phyloP scores from a whole-genome alignment of 2,113 vertebrate genomes.

The Planiliza haematocheilus region DNA sequence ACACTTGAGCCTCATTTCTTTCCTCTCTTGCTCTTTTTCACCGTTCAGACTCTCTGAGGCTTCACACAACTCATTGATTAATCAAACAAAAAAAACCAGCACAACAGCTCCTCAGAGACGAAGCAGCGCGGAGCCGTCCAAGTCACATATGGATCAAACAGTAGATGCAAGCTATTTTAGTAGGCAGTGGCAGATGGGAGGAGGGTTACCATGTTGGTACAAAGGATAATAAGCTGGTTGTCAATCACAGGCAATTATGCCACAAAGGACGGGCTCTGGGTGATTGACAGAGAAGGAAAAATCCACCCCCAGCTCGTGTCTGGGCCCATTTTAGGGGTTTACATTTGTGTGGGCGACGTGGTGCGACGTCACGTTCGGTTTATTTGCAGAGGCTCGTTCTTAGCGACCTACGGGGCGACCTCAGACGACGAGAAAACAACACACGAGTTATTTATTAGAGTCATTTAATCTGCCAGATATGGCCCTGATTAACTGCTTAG shows the following conservation, averaged over 20 bases:
- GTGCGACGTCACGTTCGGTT: slow-evolving; percentile 14
- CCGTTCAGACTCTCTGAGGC: too few relatives aligned
- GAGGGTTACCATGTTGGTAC: slow-evolving; percentile 49
- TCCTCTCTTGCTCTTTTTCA: too few relatives aligned
- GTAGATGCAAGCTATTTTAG: slow-evolving; percentile 48
- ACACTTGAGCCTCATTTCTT: too few relatives aligned
- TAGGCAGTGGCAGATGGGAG: slow-evolving; percentile 60
- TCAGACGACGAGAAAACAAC: not conserved
- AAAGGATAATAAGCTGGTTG: slow-evolving; percentile 58
- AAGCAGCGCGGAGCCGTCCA: slow-evolving; percentile 12
- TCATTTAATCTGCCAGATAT: not conserved
- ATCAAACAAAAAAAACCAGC: not conserved
- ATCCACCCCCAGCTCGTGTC: slow-evolving; percentile 41
- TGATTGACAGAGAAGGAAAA: slow-evolving; percentile 43
- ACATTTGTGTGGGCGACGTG: not conserved
- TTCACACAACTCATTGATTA: not conserved
- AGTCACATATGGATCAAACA: slow-evolving; percentile 51
- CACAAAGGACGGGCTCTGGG: slow-evolving; percentile 22
- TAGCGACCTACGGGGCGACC: too few relatives aligned
- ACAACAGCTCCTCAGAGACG: not conserved
- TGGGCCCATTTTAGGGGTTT: slow-evolving; percentile 10
- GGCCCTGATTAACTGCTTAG: too few relatives aligned
- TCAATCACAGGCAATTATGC: slow-evolving; percentile 55
- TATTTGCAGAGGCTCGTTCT: slow-evolving; percentile 16
- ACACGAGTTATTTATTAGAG: too few relatives aligned